Evolutionary conservation across 2,113 vertebrate species (phyloP).

Genomic region (Emydocephalus ijimae): DNA sequence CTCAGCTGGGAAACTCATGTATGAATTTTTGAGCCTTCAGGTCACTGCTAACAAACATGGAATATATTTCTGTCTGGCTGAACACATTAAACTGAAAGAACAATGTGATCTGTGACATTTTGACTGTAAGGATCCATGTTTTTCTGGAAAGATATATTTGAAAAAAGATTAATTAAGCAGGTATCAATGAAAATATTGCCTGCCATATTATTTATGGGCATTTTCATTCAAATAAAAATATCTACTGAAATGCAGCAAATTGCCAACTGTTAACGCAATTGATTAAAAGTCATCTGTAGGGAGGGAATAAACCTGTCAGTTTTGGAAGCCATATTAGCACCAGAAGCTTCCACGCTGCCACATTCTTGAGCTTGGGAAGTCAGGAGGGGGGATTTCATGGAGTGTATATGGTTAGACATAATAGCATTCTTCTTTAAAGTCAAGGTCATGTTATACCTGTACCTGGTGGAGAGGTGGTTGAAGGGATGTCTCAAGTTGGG

Average conservation of each 20-base stretch:
- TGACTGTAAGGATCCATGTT: neutral
- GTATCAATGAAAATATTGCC: neutral
- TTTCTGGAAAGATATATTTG: neutral
- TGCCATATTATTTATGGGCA: neutral
- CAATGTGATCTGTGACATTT: neutral
- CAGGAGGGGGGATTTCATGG: no score
- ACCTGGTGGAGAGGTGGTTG: no score
- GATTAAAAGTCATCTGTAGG: neutral
- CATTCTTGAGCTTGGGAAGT: no score
- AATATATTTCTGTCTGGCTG: neutral
- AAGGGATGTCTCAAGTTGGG: no score
- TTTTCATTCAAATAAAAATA: conserved; percentile 1
- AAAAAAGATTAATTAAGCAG: neutral
- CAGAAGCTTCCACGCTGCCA: no score
- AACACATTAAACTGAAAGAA: neutral
- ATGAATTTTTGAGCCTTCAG: neutral
- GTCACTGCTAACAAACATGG: neutral
- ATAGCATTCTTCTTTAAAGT: no score
- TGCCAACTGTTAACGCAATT: neutral
- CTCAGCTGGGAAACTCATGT: neutral
- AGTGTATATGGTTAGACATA: no score
- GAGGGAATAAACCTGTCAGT: neutral
- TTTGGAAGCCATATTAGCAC: no score
- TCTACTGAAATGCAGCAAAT: neutral
- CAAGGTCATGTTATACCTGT: no score